These are phyloP conservation scores for Drosophila mimica DNA, from an alignment of 2,888 invertebrate species.

Conservation along the genomic window DNA sequence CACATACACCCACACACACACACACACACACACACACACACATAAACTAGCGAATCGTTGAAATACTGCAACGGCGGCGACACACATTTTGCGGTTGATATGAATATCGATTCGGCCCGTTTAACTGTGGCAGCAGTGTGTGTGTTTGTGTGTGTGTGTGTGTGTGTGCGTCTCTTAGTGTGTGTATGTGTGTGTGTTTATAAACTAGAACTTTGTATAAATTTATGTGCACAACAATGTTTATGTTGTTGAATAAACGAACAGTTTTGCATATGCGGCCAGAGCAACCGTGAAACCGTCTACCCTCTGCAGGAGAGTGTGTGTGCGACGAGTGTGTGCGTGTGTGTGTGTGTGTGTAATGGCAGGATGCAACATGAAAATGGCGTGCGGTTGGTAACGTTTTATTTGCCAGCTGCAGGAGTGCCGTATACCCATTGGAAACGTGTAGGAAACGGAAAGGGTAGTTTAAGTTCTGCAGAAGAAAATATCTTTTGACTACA, in stretches of 20 bases:
- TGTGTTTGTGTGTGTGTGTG: slow-evolving; percentile 6
- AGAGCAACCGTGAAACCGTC: slow-evolving; percentile 54
- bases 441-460: background rate
- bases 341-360: slow-evolving; percentile 55
- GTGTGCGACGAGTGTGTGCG: slow-evolving; percentile 23
- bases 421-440: background rate
- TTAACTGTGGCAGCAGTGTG: slow-evolving; percentile 66
- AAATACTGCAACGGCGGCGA: slow-evolving; percentile 42
- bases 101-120: slow-evolving; percentile 74
- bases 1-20: background rate
- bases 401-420: slow-evolving; percentile 63
- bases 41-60: slow-evolving; percentile 10
- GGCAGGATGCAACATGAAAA: slow-evolving; percentile 80
- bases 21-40: background rate
- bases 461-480: background rate
- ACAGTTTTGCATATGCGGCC: slow-evolving; percentile 75
- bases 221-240: slow-evolving; percentile 80
- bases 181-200: slow-evolving; percentile 40
- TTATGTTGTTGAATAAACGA: slow-evolving; percentile 80
- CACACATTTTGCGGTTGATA: slow-evolving; percentile 79
- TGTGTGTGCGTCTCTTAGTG: slow-evolving; percentile 9
- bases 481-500: background rate
- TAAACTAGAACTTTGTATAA: slow-evolving; percentile 81
- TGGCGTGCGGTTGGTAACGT: slow-evolving; percentile 77
- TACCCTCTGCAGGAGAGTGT: slow-evolving; percentile 22